phyloP scores from a whole-genome alignment of 2,888 invertebrate species.

The Onchidella celtica region DNA sequence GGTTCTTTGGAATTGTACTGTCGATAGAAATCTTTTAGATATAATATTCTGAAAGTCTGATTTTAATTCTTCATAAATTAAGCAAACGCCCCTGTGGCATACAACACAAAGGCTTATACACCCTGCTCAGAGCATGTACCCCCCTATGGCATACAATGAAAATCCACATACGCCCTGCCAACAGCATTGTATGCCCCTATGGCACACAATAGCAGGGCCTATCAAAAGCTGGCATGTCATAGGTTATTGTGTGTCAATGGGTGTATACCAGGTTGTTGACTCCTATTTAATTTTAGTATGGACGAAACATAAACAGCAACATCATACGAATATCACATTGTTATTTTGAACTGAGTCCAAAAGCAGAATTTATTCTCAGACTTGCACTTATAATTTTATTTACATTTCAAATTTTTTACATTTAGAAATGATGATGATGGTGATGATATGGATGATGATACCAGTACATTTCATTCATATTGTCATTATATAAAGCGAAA shows the following conservation, averaged over 20 bases:
- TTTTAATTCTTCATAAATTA: background rate
- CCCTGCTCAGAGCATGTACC: background rate
- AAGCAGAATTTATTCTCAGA: background rate
- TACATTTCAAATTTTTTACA: too few relatives aligned
- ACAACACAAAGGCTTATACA: background rate
- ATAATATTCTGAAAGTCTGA: background rate
- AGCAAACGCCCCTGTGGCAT: background rate
- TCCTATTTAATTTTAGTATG: background rate
- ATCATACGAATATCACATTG: background rate
- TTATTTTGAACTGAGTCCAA: background rate
- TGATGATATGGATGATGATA: slow-evolving; percentile 9
- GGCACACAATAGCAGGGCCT: background rate
- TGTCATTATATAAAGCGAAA: background rate
- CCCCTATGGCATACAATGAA: background rate
- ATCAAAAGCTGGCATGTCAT: background rate
- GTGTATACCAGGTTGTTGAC: background rate
- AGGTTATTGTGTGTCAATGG: background rate
- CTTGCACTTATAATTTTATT: background rate
- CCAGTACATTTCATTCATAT: background rate
- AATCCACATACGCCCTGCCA: background rate
- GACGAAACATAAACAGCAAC: background rate
- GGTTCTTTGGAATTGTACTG: background rate
- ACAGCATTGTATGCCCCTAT: background rate
- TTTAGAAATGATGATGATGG: background rate
- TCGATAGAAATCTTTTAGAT: background rate